phyloP scores from a whole-genome alignment of 2,797 vertebrate genomes.

The Acomys russatus region DNA sequence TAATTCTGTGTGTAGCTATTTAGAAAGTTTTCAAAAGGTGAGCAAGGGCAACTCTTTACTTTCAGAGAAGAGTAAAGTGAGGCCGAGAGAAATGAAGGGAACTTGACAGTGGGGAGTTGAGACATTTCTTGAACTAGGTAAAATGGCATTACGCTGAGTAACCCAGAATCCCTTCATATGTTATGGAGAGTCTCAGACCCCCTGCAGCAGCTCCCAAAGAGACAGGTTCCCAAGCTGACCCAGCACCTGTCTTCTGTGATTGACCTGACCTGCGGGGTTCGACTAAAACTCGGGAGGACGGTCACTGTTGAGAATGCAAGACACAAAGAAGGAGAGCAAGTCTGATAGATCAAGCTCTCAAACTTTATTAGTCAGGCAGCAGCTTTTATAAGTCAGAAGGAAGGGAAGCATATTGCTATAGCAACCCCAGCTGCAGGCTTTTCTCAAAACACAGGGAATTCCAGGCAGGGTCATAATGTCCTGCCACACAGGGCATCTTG shows the following conservation, averaged over 20 bases:
- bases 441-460: too few species aligned
- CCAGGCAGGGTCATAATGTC: too few species aligned
- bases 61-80: neutral
- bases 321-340: too few species aligned
- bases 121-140: neutral
- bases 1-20: neutral
- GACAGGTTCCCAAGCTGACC: neutral
- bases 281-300: too few species aligned
- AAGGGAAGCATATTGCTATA: too few species aligned
- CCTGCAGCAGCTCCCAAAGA: neutral
- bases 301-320: too few species aligned
- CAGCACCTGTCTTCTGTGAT: neutral
- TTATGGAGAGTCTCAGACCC: neutral
- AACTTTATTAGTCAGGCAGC: too few species aligned
- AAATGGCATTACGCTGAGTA: rapidly evolving
- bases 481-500: too few species aligned
- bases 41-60: neutral
- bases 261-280: too few species aligned
- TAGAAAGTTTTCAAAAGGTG: constrained; percentile 30
- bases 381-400: too few species aligned
- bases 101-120: neutral
- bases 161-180: neutral
- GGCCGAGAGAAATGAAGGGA: neutral
- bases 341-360: too few species aligned
- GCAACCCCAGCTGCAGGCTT: too few species aligned